Base-by-base conservation (phyloP, 2,888 invertebrate species). In the Apodemia hepburni region DNA sequence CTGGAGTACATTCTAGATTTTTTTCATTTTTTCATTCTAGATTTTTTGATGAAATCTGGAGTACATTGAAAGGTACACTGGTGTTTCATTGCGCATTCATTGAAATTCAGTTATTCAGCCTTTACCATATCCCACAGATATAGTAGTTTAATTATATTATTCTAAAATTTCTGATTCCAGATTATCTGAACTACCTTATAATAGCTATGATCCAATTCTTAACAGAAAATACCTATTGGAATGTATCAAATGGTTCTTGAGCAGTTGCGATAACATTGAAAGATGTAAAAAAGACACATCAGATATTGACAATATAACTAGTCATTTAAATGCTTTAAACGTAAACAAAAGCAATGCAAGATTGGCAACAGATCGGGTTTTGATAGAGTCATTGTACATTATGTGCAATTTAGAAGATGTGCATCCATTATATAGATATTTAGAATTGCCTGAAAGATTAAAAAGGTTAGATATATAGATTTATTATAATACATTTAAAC, bases 221-320 rank as follows among this genome's bases (percentile, higher is more conserved):
- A 96, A 97, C 73, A 90, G 88, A 66, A 94, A 93, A 67, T 95
- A 96, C 76, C 80, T 96, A 60, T 84, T 94, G 65, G 96, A 97
- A 82, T 96, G 96, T 75, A 80, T 96, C 6, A 95, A 95, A 75
- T 92, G 93, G 74, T 87, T 95, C 63, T 81, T 96, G 0, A 82
- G 82, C 60, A 85, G 94, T 51, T 95, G 94, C 74, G 94, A 94
- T 74, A 78, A 59, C n/a, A 58, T 81, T 2, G 69, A 76, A 18
- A 69, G 49, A 49, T 59, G n/a, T 18, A 64, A 60, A 22, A 64
- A 67, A 33, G 59, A 64, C 12, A 51, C 64, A 7, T 47, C 45
- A 11, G 59, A 65, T 4, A 12, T 65, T 5, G 64, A 64, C 7
- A 58, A 57, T 22, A 54, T 71, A 17, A 62, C 61, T 7, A 45